Percentiles rank a stretch among this genome's conserved stretches.
Conservation (phyloP, 2,888 invertebrate species). For the Cyaniris semiargus region DNA sequence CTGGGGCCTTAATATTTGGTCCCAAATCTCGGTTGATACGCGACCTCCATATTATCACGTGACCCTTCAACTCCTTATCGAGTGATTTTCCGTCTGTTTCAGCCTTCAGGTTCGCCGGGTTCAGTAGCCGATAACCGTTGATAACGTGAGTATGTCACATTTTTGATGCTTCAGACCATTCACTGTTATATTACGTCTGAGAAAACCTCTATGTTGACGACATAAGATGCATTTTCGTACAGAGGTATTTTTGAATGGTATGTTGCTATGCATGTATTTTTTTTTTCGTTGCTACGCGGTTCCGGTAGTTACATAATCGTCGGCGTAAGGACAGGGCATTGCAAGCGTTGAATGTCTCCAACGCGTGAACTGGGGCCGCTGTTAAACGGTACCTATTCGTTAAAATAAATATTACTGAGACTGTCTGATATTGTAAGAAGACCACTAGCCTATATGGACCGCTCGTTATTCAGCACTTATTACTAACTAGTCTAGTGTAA, state of each 20-base stretch:
- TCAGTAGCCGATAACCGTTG: slow-evolving; percentile 61
- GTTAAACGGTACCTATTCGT: neutral
- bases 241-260: neutral
- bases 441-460: no score
- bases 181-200: neutral
- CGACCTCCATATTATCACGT: neutral
- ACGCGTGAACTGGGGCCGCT: neutral
- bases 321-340: neutral
- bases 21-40: neutral
- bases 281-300: neutral
- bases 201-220: neutral
- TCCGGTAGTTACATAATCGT: neutral
- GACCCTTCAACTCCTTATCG: slow-evolving; percentile 42
- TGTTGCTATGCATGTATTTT: neutral
- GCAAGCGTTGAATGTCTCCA: neutral
- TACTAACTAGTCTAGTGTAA: no score
- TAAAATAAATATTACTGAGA: neutral
- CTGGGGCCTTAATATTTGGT: no score
- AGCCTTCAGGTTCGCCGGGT: slow-evolving; percentile 62
- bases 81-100: slow-evolving; percentile 60
- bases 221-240: slow-evolving; percentile 7
- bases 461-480: no score
- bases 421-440: no score
- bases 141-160: slow-evolving; percentile 50
- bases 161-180: slow-evolving; percentile 35